Evolutionary conservation across 2,888 invertebrate genomes (phyloP), one percentile per base, ranked within the genome.

Genomic region (Muscina levida): DNA sequence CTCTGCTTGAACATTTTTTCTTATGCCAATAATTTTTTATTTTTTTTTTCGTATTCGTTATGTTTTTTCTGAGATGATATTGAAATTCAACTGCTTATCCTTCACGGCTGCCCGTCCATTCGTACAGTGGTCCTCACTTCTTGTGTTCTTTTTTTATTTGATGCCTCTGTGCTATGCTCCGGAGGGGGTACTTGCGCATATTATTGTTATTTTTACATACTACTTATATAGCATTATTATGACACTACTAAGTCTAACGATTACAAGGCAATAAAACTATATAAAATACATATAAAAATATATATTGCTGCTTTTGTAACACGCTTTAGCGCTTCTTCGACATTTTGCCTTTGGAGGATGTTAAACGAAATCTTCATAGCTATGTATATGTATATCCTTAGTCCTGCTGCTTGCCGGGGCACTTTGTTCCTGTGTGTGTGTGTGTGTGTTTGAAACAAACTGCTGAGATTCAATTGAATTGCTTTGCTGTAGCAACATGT

Each of bases 191-290:
- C n/a, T 11, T 59, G 19, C 62, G 39, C 15, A 22, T 62, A 62
- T 62, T 62, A 62, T 62, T 62, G 62, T 62, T 62, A 62, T 62
- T 62, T 42, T 62, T 62, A 62, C 62, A 62, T 62, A 62, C 62
- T 62, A 62, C 37, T 62, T 62, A 62, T 39, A 62, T 62, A 62
- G 39, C 42, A 62, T 62, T 62, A 62, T 62, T 62, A 62, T 62
- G 62, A 62, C 62, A 67, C 67, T 67, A 31, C 48, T 67, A 68
- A 81, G 74, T 77, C 48, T 68, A 68, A 81, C 77, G 77, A 81
- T 81, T 81, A 81, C 81, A 81, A 72, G 81, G 77, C 77, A 81
- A 81, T 81, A 81, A 81, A 81, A 81, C 74, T 81, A 68, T 62
- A 81, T 81, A 81, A 81, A 81, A 77, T 77, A 77, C 77, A 71